These are phyloP conservation scores for Ellobius talpinus DNA, from an alignment of 2,113 vertebrate species.

Conservation along the genomic window DNA sequence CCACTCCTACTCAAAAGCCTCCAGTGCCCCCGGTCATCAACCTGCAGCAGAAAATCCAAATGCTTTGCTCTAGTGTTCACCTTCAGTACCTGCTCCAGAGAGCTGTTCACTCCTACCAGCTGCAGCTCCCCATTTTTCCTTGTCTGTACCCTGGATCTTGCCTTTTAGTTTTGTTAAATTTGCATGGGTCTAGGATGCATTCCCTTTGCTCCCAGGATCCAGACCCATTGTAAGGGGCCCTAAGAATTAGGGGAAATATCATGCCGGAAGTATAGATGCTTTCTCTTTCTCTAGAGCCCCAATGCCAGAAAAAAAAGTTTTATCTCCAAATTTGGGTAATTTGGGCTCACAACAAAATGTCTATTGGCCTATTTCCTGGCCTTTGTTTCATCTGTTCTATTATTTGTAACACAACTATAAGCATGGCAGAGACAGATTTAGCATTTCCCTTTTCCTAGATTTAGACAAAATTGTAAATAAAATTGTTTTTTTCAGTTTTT, in stretches of 20 bases:
- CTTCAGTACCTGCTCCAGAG: neutral
- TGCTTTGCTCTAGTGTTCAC: neutral
- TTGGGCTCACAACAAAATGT: neutral
- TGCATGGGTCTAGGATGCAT: neutral
- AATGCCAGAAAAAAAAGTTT: neutral
- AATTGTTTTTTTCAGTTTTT: neutral
- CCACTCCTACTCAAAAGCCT: neutral
- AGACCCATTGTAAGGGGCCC: neutral
- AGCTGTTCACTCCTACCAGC: neutral
- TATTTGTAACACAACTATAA: neutral
- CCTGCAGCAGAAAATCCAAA: neutral
- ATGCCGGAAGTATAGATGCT: neutral
- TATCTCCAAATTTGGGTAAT: neutral
- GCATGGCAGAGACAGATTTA: neutral
- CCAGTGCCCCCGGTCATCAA: neutral
- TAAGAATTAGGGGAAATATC: neutral
- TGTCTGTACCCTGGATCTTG: neutral
- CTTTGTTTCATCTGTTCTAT: neutral
- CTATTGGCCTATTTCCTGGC: neutral
- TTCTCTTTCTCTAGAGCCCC: neutral
- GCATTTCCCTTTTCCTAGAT: neutral
- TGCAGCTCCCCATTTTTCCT: neutral
- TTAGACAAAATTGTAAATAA: neutral
- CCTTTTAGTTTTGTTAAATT: constrained; percentile 21
- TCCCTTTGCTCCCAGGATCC: neutral